These are phyloP conservation scores for Pteropus rufus DNA, from an alignment of 2,797 vertebrate genomes.

Conservation along the genomic window DNA sequence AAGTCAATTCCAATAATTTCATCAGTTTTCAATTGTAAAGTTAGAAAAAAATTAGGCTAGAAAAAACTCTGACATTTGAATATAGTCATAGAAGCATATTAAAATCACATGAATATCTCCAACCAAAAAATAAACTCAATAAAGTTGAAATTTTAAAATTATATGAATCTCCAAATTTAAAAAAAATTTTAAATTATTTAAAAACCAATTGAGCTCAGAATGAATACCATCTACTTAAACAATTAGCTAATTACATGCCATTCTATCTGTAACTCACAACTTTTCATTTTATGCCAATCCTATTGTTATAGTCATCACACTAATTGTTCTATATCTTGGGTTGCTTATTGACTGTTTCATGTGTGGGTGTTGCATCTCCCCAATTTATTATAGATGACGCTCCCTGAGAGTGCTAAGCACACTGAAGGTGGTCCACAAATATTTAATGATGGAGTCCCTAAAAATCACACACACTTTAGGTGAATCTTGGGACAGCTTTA, in stretches of 20 bases:
- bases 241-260: background rate
- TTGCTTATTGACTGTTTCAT: background rate
- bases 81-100: background rate
- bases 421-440: background rate
- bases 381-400: background rate
- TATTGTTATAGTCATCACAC: background rate
- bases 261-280: background rate
- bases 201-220: constrained; percentile 4
- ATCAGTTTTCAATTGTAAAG: background rate
- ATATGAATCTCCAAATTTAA: background rate
- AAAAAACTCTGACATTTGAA: background rate
- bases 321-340: background rate
- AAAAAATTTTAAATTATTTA: background rate
- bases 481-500: background rate
- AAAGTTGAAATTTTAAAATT: background rate
- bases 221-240: background rate
- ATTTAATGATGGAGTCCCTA: background rate
- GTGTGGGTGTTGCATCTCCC: background rate
- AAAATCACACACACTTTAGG: background rate
- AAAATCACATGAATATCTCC: background rate
- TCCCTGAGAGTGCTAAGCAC: background rate
- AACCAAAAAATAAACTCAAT: background rate
- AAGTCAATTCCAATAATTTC: background rate
- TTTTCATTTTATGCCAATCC: background rate
- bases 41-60: background rate